phyloP scores from a whole-genome alignment of 2,888 invertebrate species.

The Alentia gelatinosa region DNA sequence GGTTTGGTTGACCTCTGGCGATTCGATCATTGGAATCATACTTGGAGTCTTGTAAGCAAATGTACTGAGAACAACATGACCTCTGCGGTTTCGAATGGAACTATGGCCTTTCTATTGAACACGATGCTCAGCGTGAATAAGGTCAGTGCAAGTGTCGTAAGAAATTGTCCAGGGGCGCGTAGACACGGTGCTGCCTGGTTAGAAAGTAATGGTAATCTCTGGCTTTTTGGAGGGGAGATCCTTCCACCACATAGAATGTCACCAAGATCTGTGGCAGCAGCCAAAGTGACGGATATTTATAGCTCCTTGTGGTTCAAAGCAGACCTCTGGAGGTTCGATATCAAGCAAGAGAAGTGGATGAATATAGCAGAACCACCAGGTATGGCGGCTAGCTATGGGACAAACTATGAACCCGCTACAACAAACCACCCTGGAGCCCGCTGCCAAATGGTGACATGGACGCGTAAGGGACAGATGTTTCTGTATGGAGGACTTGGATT shows the following conservation, averaged over 20 bases:
- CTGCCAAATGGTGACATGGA: slow-evolving; percentile 45
- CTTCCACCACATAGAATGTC: background rate
- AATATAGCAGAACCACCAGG: background rate
- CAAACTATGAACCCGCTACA: background rate
- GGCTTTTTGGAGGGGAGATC: slow-evolving; percentile 48
- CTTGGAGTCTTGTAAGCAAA: background rate
- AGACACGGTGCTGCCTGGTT: slow-evolving; percentile 43
- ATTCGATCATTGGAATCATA: background rate
- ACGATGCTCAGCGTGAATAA: background rate
- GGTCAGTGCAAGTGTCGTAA: background rate
- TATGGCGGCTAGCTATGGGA: background rate
- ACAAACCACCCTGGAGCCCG: background rate
- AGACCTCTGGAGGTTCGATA: slow-evolving; percentile 51
- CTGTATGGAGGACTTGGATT: slow-evolving; percentile 47
- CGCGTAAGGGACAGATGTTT: slow-evolving; percentile 38
- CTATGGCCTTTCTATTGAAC: background rate
- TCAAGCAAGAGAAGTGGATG: background rate
- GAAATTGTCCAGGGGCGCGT: slow-evolving; percentile 12
- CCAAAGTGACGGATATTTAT: background rate
- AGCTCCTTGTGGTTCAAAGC: background rate
- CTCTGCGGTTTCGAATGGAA: background rate
- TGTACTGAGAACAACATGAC: background rate
- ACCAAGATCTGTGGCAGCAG: too few species aligned
- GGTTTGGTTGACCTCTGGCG: slow-evolving; percentile 6
- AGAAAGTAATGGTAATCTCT: slow-evolving; percentile 29